Conservation (phyloP, 2,113 vertebrate species). For the Aleadryas rufinucha region DNA sequence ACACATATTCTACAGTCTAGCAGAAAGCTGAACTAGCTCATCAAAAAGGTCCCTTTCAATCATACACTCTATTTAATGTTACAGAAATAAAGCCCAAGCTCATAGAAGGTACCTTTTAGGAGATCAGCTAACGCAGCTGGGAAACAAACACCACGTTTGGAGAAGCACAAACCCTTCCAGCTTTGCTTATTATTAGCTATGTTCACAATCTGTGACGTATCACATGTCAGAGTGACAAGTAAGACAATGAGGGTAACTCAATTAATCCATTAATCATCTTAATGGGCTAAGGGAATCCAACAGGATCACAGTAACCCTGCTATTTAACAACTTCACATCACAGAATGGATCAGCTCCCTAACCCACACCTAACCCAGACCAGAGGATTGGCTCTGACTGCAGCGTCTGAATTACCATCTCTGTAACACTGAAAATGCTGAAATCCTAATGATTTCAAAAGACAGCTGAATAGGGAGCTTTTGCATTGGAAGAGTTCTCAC, state of each 20-base stretch:
- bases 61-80: neutral
- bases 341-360: neutral
- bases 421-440: neutral
- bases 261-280: slow-evolving; percentile 2
- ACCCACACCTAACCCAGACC: neutral
- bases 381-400: neutral
- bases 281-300: neutral
- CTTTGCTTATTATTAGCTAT: neutral
- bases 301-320: neutral
- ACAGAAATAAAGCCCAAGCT: neutral
- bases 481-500: neutral
- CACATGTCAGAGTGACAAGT: neutral
- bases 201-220: neutral
- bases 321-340: neutral
- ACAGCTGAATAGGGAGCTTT: neutral
- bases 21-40: neutral
- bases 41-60: neutral
- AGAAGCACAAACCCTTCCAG: neutral
- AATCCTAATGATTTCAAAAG: neutral
- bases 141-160: neutral
- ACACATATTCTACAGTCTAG: neutral
- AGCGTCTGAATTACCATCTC: neutral
- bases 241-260: neutral
- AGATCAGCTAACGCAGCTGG: neutral
- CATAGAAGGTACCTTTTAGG: neutral